Percentiles rank a stretch among this genome's conserved stretches.
phyloP scores from a whole-genome alignment of 2,797 vertebrate species.

The Emydoidea blandingii region DNA sequence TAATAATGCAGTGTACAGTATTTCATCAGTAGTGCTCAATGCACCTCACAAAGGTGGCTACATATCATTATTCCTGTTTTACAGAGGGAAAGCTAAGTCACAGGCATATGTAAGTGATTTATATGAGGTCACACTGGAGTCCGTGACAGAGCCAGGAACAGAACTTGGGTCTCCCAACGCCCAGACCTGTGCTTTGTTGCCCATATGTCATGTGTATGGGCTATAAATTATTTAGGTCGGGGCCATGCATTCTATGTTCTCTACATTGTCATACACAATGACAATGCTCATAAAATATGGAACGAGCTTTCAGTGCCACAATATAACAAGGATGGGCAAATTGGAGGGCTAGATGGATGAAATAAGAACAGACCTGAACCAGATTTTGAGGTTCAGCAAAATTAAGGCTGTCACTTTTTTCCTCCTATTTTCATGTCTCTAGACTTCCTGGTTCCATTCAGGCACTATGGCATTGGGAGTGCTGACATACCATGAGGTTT shows the following conservation, averaged over 20 bases:
- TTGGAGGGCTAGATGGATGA: fast-evolving
- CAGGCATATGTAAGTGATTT: not conserved
- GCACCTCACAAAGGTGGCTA: not conserved
- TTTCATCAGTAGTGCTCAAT: not conserved
- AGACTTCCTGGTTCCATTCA: not conserved
- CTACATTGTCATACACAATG: not conserved
- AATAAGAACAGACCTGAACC: not conserved
- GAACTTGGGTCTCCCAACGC: not conserved
- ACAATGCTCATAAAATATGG: not conserved
- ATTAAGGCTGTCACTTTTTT: not conserved
- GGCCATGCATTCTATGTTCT: not conserved
- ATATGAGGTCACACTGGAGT: not conserved
- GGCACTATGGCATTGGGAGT: not conserved
- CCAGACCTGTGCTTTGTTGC: not conserved
- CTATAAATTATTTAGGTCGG: not conserved
- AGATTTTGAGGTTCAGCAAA: not conserved
- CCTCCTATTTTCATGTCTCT: not conserved
- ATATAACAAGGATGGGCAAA: not conserved
- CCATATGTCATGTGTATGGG: not conserved
- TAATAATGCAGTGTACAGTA: not conserved
- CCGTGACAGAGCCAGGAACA: not conserved
- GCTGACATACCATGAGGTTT: not conserved
- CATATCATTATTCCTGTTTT: not conserved
- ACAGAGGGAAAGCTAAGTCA: not conserved
- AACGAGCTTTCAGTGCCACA: not conserved